Evolutionary conservation across 2,888 invertebrate species (phyloP).

Genomic region (Cosmopolites sordidus): DNA sequence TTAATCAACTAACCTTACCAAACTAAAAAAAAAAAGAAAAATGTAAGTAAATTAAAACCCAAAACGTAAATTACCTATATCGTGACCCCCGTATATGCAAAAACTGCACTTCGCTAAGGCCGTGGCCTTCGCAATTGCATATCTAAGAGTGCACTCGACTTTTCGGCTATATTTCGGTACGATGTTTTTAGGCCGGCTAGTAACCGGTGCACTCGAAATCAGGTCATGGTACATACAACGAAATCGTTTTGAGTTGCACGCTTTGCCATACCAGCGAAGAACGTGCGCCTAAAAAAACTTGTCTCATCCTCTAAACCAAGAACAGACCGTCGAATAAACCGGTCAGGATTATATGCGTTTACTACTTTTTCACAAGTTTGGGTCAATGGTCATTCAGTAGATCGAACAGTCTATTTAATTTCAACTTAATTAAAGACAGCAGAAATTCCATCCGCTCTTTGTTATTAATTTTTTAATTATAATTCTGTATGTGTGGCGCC

Average conservation of each 20-base stretch:
- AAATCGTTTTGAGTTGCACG: constrained; percentile 46
- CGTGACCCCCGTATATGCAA: constrained; percentile 4
- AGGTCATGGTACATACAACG: constrained; percentile 50
- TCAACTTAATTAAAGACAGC: no score
- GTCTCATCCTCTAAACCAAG: constrained; percentile 46
- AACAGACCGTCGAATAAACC: constrained; percentile 43
- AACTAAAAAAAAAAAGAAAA: no score
- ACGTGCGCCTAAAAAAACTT: constrained; percentile 44
- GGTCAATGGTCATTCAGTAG: no score
- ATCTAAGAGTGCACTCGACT: constrained; percentile 29
- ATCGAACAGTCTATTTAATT: no score
- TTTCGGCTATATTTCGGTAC: constrained; percentile 29
- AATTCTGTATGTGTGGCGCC: no score
- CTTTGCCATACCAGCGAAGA: constrained; percentile 39
- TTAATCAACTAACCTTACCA: no score
- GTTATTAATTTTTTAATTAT: no score
- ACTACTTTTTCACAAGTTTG: no score
- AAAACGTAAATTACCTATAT: background rate
- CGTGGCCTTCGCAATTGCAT: constrained; percentile 36
- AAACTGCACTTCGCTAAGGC: constrained; percentile 25
- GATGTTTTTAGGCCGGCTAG: constrained; percentile 44
- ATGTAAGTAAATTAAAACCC: background rate
- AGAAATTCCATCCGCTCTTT: no score
- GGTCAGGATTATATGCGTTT: constrained; percentile 31
- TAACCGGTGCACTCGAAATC: constrained; percentile 46